Evolutionary conservation across 2,888 invertebrate genomes (phyloP).

Genomic region (Scelioninae gen. 2): DNA sequence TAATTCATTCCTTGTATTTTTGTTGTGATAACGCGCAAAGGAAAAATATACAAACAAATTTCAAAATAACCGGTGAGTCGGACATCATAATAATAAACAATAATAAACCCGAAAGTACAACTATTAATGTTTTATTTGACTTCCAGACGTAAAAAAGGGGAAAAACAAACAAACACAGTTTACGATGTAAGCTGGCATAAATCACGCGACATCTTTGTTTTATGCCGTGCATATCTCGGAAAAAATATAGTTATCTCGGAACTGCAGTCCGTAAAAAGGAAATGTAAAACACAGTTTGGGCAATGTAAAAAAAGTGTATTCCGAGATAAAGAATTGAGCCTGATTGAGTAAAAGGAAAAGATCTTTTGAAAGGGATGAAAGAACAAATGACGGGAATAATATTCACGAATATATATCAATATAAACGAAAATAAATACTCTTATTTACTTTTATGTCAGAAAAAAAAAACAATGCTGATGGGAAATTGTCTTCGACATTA

Average conservation of each 20-base stretch:
- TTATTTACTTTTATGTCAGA: too few relatives aligned
- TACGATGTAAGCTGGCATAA: slow-evolving; percentile 27
- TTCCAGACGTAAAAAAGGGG: neutral
- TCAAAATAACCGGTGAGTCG: too few relatives aligned
- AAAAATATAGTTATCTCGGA: slow-evolving; percentile 39
- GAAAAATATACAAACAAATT: too few relatives aligned
- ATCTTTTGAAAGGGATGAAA: neutral
- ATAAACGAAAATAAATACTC: too few relatives aligned
- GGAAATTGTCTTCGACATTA: too few relatives aligned
- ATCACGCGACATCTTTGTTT: slow-evolving; percentile 35
- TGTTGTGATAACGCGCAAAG: too few relatives aligned
- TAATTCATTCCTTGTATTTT: too few relatives aligned
- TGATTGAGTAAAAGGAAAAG: neutral
- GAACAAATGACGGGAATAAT: neutral
- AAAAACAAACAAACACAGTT: slow-evolving; percentile 18
- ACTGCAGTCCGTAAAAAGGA: slow-evolving; percentile 5
- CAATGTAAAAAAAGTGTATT: slow-evolving; percentile 2
- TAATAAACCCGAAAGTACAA: too few relatives aligned
- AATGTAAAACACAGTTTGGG: slow-evolving; percentile 3
- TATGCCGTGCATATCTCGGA: slow-evolving; percentile 29
- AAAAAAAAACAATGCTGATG: too few relatives aligned
- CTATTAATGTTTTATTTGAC: too few relatives aligned
- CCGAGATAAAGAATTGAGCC: slow-evolving; percentile 5
- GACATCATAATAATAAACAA: too few relatives aligned
- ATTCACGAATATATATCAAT: neutral